Evolutionary conservation across 1,140 invertebrate genomes (phyloP).

Genomic region (Diorhabda sublineata): DNA sequence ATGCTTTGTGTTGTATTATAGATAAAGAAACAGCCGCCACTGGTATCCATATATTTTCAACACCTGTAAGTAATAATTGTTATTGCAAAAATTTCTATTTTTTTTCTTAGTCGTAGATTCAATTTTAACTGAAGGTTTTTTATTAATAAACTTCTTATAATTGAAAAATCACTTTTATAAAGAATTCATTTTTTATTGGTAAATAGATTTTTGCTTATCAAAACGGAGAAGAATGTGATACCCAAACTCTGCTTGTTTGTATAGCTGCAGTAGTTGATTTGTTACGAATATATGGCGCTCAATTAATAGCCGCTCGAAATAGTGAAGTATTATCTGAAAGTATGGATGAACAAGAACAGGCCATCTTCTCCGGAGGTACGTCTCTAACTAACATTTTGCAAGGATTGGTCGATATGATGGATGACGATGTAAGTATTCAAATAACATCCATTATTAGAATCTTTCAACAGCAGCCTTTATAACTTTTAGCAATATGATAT

Average conservation of each 20-base stretch:
- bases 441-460: not conserved
- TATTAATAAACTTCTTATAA: no score
- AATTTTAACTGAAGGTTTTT: no score
- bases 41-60: constrained; percentile 34
- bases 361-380: constrained; percentile 30
- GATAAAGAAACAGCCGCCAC: constrained; percentile 26
- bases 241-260: constrained; percentile 24
- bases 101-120: no score
- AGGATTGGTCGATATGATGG: constrained; percentile 31
- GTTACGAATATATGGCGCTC: constrained; percentile 28
- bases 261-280: constrained; percentile 29
- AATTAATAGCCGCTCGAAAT: constrained; percentile 27
- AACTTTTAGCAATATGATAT: constrained; percentile 29
- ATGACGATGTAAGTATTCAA: constrained; percentile 29
- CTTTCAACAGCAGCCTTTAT: no score
- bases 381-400: constrained; percentile 28
- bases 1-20: constrained; percentile 28
- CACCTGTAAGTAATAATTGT: constrained; percentile 22
- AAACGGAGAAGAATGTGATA: constrained; percentile 28
- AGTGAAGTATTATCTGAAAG: constrained; percentile 26
- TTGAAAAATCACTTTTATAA: no score
- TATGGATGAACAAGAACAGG: constrained; percentile 25
- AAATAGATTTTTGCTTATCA: constrained; percentile 29
- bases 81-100: no score
- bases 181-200: no score